Evolutionary conservation across 2,797 vertebrate species (phyloP).

Genomic region (Chiloscyllium punctatum): DNA sequence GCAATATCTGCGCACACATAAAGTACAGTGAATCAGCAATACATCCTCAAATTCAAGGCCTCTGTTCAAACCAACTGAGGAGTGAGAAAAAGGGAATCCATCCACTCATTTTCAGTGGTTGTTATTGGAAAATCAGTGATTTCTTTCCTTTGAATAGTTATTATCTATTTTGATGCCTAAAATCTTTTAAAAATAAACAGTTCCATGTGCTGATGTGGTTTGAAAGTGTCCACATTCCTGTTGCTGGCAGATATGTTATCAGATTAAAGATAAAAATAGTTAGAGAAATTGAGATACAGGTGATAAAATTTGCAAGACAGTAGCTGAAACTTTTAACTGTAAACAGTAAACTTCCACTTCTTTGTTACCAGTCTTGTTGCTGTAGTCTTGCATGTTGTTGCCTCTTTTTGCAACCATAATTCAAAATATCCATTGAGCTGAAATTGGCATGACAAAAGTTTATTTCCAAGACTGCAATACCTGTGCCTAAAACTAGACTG

Average conservation of each 20-base stretch:
- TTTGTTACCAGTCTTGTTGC: neutral
- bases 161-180: neutral
- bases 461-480: neutral
- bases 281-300: neutral
- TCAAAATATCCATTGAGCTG: neutral
- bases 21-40: too few relatives aligned
- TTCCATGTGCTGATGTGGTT: neutral
- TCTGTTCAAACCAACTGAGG: too few relatives aligned
- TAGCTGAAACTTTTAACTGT: neutral
- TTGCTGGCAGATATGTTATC: too few relatives aligned
- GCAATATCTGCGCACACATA: too few relatives aligned
- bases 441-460: neutral
- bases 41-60: too few relatives aligned
- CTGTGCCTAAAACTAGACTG: neutral
- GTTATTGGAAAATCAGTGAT: neutral
- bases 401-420: neutral
- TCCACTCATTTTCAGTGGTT: too few relatives aligned
- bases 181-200: neutral
- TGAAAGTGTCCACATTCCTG: neutral
- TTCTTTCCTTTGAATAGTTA: neutral
- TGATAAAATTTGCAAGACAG: neutral
- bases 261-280: neutral
- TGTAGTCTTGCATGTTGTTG: too few relatives aligned
- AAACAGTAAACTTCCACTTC: too few relatives aligned
- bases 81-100: too few relatives aligned